phyloP scores from a whole-genome alignment of 1,140 invertebrate genomes.

The Drosophila prosaltans region DNA sequence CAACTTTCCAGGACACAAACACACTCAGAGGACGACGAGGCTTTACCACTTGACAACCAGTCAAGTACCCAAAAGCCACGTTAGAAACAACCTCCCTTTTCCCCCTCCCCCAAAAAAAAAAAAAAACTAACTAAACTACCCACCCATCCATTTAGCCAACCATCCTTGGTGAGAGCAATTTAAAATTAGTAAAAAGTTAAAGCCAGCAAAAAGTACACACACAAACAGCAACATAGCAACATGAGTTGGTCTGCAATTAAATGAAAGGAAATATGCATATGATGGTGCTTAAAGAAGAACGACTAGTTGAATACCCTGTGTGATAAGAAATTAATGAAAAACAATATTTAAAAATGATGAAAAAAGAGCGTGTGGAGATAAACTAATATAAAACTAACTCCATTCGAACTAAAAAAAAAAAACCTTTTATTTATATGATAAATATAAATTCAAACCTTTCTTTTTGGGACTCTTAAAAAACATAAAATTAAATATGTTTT shows the following conservation, averaged over 20 bases:
- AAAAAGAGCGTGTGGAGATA: too few species aligned
- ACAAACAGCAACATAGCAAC: slow-evolving; percentile 43
- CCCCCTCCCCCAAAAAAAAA: background rate
- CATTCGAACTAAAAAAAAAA: too few species aligned
- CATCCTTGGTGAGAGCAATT: slow-evolving; percentile 53
- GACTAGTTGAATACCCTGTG: background rate
- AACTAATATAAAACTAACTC: too few species aligned
- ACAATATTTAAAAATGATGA: too few species aligned
- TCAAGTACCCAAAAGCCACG: slow-evolving; percentile 16
- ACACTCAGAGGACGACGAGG: slow-evolving; percentile 7
- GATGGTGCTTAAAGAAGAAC: background rate
- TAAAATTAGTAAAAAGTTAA: slow-evolving; percentile 77
- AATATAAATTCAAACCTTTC: too few species aligned
- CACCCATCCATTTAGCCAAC: background rate
- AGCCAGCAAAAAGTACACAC: slow-evolving; percentile 31
- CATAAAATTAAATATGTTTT: too few species aligned
- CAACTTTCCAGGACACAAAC: slow-evolving; percentile 49
- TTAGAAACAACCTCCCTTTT: background rate
- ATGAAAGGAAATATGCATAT: slow-evolving; percentile 28
- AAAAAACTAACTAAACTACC: background rate
- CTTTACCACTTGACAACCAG: slow-evolving; percentile 35
- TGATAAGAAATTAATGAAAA: background rate
- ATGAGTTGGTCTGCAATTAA: slow-evolving; percentile 70
- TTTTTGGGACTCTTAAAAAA: too few species aligned
- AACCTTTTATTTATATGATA: too few species aligned